These are phyloP conservation scores for Drosophila nebulosa DNA, from an alignment of 1,140 invertebrate species.

Conservation along the genomic window DNA sequence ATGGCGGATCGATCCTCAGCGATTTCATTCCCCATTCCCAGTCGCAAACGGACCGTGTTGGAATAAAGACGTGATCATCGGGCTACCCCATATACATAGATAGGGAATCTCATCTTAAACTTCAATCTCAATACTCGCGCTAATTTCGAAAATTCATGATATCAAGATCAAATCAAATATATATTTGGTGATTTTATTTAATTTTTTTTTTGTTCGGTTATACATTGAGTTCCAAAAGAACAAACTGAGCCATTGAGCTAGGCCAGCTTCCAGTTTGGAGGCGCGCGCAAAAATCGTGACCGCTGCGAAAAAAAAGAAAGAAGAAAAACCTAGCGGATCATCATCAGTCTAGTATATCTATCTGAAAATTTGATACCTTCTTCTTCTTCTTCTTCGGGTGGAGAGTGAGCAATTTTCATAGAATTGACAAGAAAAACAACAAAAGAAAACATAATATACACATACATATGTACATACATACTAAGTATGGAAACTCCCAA, in stretches of 20 bases:
- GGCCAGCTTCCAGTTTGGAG: background rate
- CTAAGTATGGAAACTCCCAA: constrained; percentile 49
- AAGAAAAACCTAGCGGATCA: constrained; percentile 2
- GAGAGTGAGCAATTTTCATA: constrained; percentile 33
- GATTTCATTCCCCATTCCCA: constrained; percentile 61
- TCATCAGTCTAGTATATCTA: constrained; percentile 4
- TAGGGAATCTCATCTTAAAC: constrained; percentile 11
- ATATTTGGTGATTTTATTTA: background rate
- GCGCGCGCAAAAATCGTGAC: constrained; percentile 11
- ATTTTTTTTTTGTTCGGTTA: background rate
- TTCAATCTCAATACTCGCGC: constrained; percentile 19
- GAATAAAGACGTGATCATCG: constrained; percentile 73
- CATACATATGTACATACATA: too few species aligned
- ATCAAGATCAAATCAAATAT: constrained; percentile 17
- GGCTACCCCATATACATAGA: constrained; percentile 37
- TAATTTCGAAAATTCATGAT: constrained; percentile 28
- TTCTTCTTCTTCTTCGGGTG: constrained; percentile 16
- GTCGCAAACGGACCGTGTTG: constrained; percentile 72
- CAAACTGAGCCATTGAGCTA: constrained; percentile 13
- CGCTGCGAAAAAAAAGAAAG: background rate
- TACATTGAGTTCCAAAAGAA: background rate
- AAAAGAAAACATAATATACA: constrained; percentile 31
- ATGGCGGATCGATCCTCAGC: constrained; percentile 59
- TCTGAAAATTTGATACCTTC: constrained; percentile 58
- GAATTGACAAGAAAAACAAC: constrained; percentile 25